Evolutionary conservation across 2,888 invertebrate species (phyloP), one percentile per base, ranked within the genome.

Genomic region (Tillus elongatus): DNA sequence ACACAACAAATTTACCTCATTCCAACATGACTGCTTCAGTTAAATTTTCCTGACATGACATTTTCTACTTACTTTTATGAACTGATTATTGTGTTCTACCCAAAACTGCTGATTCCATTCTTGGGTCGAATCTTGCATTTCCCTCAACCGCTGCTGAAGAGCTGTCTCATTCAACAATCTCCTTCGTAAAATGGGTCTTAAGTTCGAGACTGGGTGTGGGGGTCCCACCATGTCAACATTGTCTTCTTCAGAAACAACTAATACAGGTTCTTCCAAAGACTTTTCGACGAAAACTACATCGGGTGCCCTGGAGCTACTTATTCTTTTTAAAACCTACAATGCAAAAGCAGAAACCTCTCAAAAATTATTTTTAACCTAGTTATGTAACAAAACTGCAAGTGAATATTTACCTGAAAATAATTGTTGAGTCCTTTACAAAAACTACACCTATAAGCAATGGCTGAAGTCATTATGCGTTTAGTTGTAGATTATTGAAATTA

Each of bases 31-130:
- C n/a, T n/a, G n/a, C n/a, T n/a, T n/a, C n/a, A n/a, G n/a, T n/a
- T n/a, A n/a, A n/a, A n/a, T n/a, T n/a, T n/a, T n/a, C n/a, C n/a
- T n/a, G n/a, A n/a, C n/a, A n/a, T n/a, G n/a, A n/a, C n/a, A n/a
- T 56, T 28, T 37, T 56, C 52, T 45, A 38, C 52, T 51, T 64
- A 82, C 82, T 62, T 79, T 71, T 53, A 77, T 73, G 64, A 89
- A 91, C 37, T 72, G 75, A 13, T 72, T 72, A 57, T 91, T 91
- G 52, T 91, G 90, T 42, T 72, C 70, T 1, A 72, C 69, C 91
- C 91, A 91, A 66, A 90, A 91, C 24, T 72, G 68, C 46, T 89
- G 81, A 62, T 90, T 89, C 89, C 89, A 91, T 38, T 73, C 67
- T 52, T 87, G 85, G 0, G 83, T 81, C 42, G 78, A 77, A 44